Evolutionary conservation across 2,888 invertebrate species (phyloP).

Genomic region (Coenonympha arcania): DNA sequence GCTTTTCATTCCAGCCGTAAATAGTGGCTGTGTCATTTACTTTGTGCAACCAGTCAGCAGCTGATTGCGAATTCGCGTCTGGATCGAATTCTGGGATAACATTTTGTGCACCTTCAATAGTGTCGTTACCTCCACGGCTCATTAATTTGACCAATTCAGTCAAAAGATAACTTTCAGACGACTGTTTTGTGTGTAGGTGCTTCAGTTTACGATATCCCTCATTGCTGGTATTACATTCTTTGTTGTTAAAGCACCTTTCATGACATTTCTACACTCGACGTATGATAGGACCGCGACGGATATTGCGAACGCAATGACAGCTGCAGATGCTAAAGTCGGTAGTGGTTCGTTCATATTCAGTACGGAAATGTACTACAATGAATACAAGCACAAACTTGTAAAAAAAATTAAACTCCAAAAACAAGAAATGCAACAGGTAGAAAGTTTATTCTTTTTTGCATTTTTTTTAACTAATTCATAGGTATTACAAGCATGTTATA

Average conservation of each 20-base stretch:
- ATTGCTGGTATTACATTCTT: too few species aligned
- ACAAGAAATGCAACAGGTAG: too few species aligned
- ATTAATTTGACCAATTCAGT: neutral
- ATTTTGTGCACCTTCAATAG: slow-evolving; percentile 14
- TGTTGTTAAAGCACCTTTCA: neutral
- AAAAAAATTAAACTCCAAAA: too few species aligned
- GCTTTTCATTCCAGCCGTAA: slow-evolving; percentile 25
- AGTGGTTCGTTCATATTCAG: neutral
- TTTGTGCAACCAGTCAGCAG: slow-evolving; percentile 21
- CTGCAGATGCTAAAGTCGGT: neutral
- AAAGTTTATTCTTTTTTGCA: too few species aligned
- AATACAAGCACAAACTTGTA: too few species aligned
- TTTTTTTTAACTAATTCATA: too few species aligned
- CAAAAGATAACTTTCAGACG: neutral
- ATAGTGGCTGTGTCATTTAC: slow-evolving; percentile 25
- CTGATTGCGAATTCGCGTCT: slow-evolving; percentile 12
- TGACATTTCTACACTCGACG: neutral
- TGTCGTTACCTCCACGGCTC: neutral
- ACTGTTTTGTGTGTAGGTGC: too few species aligned
- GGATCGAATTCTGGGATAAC: slow-evolving; percentile 23
- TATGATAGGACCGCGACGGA: neutral
- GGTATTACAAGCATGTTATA: too few species aligned
- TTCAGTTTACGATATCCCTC: too few species aligned
- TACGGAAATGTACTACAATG: too few species aligned
- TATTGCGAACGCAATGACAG: neutral